These are phyloP conservation scores for Synergus gifuensis DNA, from an alignment of 2,888 invertebrate genomes.

Conservation along the genomic window DNA sequence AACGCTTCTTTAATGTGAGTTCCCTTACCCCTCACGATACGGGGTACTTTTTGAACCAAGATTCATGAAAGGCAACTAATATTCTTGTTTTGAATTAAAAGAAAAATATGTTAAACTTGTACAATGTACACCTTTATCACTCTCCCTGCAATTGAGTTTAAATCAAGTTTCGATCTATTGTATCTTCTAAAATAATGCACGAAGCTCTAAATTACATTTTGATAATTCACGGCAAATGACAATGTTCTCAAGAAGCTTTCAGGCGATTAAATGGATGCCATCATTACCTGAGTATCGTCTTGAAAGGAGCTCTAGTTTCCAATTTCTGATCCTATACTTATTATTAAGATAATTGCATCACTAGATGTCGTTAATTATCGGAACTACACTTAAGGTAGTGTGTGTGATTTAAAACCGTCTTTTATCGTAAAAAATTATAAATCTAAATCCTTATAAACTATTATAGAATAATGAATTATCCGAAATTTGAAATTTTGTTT, in stretches of 20 bases:
- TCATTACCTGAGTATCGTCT: neutral
- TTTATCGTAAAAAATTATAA: neutral
- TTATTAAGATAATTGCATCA: neutral
- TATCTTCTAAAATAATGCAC: neutral
- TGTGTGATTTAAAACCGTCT: neutral
- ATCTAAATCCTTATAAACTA: neutral
- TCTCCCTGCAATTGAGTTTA: neutral
- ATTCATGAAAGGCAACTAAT: too few relatives aligned
- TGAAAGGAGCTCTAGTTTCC: neutral
- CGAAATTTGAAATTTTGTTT: too few relatives aligned
- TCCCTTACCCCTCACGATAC: too few relatives aligned
- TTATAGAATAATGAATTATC: too few relatives aligned
- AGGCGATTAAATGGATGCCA: slow-evolving; percentile 21
- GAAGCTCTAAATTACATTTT: slow-evolving; percentile 16
- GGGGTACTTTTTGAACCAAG: too few relatives aligned
- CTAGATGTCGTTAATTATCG: too few relatives aligned
- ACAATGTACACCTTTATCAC: too few relatives aligned
- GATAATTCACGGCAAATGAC: slow-evolving; percentile 6
- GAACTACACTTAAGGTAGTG: neutral
- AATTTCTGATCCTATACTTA: neutral
- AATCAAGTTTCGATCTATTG: slow-evolving; percentile 12
- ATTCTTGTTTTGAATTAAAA: too few relatives aligned
- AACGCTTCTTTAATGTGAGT: too few relatives aligned
- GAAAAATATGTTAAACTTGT: too few relatives aligned
- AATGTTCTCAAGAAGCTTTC: slow-evolving; percentile 32